These are phyloP conservation scores for Ophraella communa DNA, from an alignment of 2,888 invertebrate species.

Conservation along the genomic window DNA sequence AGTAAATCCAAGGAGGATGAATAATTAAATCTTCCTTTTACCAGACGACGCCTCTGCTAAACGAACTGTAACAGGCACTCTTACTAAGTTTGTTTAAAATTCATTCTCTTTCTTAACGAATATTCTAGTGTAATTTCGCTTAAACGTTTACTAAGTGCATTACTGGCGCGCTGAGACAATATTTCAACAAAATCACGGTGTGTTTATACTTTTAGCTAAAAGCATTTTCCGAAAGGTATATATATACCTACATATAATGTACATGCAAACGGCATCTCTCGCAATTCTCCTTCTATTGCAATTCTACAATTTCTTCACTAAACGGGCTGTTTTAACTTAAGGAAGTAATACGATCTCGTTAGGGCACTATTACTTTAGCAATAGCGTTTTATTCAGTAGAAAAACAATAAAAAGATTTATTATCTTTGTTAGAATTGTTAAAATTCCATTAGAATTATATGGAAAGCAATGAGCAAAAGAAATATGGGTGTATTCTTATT, in stretches of 20 bases:
- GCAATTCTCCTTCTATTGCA: slow-evolving; percentile 17
- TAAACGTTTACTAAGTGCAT: slow-evolving; percentile 40
- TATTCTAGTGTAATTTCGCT: slow-evolving; percentile 41
- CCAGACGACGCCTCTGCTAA: slow-evolving; percentile 24
- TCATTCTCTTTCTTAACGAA: slow-evolving; percentile 40
- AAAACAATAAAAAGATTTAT: not conserved
- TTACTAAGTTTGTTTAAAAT: slow-evolving; percentile 43
- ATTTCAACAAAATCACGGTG: slow-evolving; percentile 41
- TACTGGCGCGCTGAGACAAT: slow-evolving; percentile 37
- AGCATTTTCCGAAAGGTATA: slow-evolving; percentile 37
- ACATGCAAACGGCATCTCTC: slow-evolving; percentile 40
- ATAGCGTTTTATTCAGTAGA: not conserved
- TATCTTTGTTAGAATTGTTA: too few species aligned
- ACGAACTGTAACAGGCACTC: slow-evolving; percentile 38
- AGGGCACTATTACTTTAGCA: not conserved
- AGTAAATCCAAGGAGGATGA: not conserved
- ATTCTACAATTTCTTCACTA: slow-evolving; percentile 11
- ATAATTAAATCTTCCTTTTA: not conserved
- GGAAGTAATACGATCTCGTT: not conserved
- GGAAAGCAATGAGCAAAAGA: too few species aligned
- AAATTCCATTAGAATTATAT: too few species aligned
- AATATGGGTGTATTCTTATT: too few species aligned
- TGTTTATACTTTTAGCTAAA: slow-evolving; percentile 36
- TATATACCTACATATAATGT: too few species aligned
- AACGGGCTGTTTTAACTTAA: slow-evolving; percentile 2